Evolutionary conservation across 2,888 invertebrate genomes (phyloP).

Genomic region (Pammene fasciana): DNA sequence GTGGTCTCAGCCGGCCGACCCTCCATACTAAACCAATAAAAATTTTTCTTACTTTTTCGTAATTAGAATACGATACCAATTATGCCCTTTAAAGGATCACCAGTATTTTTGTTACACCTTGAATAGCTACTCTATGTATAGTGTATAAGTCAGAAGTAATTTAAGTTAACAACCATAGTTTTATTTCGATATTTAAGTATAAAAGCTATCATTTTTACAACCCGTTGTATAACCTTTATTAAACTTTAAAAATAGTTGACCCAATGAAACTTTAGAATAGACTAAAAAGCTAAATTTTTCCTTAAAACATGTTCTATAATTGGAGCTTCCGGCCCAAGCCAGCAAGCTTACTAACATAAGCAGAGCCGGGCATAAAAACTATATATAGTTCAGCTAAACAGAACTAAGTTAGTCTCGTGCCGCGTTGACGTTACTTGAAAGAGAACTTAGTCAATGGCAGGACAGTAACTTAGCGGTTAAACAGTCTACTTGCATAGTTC

Average conservation of each 20-base stretch:
- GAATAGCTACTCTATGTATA: too few species aligned
- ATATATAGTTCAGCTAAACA: constrained; percentile 44
- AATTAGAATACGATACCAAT: too few species aligned
- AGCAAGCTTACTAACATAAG: constrained; percentile 28
- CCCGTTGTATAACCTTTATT: too few species aligned
- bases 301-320: constrained; percentile 11
- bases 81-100: too few species aligned
- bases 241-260: constrained; percentile 12
- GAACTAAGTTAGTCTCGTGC: constrained; percentile 51
- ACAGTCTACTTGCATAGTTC: not conserved
- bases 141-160: too few species aligned
- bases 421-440: constrained; percentile 35
- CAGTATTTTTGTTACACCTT: too few species aligned
- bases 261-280: constrained; percentile 1
- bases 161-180: too few species aligned
- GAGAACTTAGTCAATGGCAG: not conserved
- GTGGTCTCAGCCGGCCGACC: too few species aligned
- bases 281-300: constrained; percentile 14
- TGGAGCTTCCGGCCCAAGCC: constrained; percentile 25
- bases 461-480: not conserved
- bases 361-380: constrained; percentile 40
- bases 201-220: too few species aligned
- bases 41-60: too few species aligned
- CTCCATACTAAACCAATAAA: too few species aligned
- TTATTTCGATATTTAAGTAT: too few species aligned